These are phyloP conservation scores for Tenodera sinensis DNA, from an alignment of 2,888 invertebrate species.

Conservation along the genomic window DNA sequence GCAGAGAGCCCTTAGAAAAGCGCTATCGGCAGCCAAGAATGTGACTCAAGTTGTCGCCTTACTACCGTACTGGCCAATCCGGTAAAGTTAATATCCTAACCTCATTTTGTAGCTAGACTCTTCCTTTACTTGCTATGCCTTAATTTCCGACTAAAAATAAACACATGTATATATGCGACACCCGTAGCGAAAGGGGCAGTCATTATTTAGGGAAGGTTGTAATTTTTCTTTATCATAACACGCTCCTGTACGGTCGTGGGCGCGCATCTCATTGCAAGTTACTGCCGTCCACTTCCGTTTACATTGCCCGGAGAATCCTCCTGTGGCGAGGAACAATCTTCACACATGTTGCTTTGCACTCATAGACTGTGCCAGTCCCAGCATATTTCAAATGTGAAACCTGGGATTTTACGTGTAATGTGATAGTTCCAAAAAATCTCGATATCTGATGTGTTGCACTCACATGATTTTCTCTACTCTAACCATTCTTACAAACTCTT, in stretches of 20 bases:
- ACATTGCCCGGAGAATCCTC: not conserved
- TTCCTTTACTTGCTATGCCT: not conserved
- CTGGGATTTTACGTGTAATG: too few relatives aligned
- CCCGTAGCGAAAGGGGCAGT: not conserved
- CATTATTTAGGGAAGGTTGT: not conserved
- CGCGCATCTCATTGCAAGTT: not conserved
- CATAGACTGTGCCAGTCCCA: too few relatives aligned
- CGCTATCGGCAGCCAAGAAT: constrained; percentile 10
- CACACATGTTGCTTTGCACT: too few relatives aligned
- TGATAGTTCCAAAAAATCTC: too few relatives aligned
- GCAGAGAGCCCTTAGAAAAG: constrained; percentile 9
- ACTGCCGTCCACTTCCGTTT: not conserved
- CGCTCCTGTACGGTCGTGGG: too few relatives aligned
- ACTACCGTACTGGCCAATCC: not conserved
- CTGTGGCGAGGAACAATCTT: not conserved
- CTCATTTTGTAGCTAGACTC: not conserved
- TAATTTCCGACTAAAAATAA: not conserved
- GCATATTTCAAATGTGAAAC: too few relatives aligned
- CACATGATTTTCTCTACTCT: too few relatives aligned
- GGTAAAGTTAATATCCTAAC: not conserved
- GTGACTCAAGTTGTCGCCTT: not conserved
- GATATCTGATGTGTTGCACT: too few relatives aligned
- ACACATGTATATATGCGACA: not conserved
- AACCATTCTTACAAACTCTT: too few relatives aligned
- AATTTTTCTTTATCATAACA: not conserved